These are phyloP conservation scores for Aramus guarauna DNA, from an alignment of 2,113 vertebrate genomes.

Conservation along the genomic window DNA sequence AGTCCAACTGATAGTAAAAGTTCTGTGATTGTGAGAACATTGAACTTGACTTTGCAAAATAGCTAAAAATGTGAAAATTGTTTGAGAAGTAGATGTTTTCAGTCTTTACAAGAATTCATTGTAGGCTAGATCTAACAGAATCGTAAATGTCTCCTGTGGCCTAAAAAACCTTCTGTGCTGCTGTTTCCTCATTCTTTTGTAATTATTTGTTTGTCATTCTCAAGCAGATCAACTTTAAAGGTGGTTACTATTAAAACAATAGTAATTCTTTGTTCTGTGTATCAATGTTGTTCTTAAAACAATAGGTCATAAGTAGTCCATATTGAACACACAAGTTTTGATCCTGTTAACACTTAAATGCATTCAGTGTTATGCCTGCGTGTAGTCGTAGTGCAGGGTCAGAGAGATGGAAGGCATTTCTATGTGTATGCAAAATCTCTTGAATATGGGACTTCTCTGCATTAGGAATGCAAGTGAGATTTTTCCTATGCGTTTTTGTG, in stretches of 20 bases:
- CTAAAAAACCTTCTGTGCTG: not conserved
- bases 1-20: not conserved
- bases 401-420: not conserved
- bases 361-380: accelerated
- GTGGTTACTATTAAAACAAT: not conserved
- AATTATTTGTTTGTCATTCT: not conserved
- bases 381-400: not conserved
- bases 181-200: not conserved
- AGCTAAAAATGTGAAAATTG: not conserved
- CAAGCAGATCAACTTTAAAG: not conserved
- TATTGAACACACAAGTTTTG: not conserved
- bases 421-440: not conserved
- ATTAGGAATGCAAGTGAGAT: not conserved
- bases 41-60: not conserved
- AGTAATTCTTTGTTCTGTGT: accelerated
- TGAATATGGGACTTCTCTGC: not conserved
- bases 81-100: not conserved
- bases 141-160: not conserved
- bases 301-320: not conserved
- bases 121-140: not conserved
- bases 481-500: not conserved
- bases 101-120: not conserved
- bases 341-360: not conserved
- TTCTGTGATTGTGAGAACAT: not conserved
- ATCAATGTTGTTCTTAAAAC: not conserved